Evolutionary conservation across 1,140 invertebrate species (phyloP).

Genomic region (Phortica variegata): DNA sequence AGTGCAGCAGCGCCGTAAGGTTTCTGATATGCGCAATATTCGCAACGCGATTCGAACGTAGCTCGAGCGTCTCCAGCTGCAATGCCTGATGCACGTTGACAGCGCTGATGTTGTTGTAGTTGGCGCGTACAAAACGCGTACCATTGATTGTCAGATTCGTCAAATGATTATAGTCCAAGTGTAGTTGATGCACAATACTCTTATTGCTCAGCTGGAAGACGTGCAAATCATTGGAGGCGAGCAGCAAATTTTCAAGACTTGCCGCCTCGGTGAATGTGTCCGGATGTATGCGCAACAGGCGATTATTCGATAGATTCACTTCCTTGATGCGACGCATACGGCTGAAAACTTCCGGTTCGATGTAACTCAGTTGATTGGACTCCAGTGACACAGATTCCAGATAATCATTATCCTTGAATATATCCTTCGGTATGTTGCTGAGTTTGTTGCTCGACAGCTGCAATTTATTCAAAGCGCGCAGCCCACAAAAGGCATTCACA

Average conservation of each 20-base stretch:
- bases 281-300: constrained; percentile 33
- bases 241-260: constrained; percentile 36
- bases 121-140: constrained; percentile 40
- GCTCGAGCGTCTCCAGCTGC: constrained; percentile 36
- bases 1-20: constrained; percentile 28
- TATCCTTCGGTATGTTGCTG: constrained; percentile 33
- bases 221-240: constrained; percentile 31
- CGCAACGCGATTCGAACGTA: constrained; percentile 31
- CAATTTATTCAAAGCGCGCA: constrained; percentile 37
- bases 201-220: constrained; percentile 40
- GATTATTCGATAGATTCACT: constrained; percentile 44
- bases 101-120: constrained; percentile 38
- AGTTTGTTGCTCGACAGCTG: constrained; percentile 37
- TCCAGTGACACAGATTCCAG: constrained; percentile 41
- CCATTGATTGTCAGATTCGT: constrained; percentile 40
- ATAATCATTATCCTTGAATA: constrained; percentile 45
- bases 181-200: constrained; percentile 39
- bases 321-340: constrained; percentile 40
- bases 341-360: constrained; percentile 45
- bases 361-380: constrained; percentile 31
- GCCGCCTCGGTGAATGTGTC: constrained; percentile 42
- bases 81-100: constrained; percentile 30
- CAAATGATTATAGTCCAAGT: constrained; percentile 43
- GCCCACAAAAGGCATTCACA: constrained; percentile 42
- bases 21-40: constrained; percentile 42